Evolutionary conservation across 2,797 vertebrate genomes (phyloP).

Genomic region (Coluber constrictor): DNA sequence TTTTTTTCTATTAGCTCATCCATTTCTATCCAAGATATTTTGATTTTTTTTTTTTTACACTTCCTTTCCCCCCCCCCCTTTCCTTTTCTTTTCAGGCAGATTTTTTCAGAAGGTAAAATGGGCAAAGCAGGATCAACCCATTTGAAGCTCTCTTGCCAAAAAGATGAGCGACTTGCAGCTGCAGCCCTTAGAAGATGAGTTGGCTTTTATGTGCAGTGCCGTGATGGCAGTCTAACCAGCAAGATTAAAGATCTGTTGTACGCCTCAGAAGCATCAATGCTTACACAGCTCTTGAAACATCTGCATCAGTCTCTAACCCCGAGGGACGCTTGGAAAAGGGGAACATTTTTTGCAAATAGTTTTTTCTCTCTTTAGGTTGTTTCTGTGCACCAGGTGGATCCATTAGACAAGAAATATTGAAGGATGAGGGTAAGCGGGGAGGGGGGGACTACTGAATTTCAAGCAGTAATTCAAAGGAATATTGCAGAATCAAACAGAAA

Average conservation of each 20-base stretch:
- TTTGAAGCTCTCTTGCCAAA: background rate
- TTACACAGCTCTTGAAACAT: background rate
- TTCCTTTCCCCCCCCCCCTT: too few species aligned
- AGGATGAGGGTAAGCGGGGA: background rate
- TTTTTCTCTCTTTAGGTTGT: background rate
- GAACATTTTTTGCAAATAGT: background rate
- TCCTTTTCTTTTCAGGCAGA: background rate
- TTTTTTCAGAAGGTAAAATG: background rate
- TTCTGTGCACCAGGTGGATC: constrained; percentile 2
- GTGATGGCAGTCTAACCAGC: background rate
- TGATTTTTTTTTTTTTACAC: background rate
- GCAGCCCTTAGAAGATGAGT: background rate
- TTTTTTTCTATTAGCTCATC: background rate
- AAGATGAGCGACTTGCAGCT: background rate
- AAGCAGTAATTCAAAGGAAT: background rate
- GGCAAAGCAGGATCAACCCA: background rate
- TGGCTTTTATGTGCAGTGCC: background rate
- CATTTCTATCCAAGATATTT: background rate
- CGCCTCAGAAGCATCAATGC: background rate
- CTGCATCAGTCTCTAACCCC: fast-evolving
- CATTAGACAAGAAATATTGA: background rate
- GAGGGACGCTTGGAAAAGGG: background rate
- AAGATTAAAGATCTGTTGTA: background rate
- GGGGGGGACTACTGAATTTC: background rate
- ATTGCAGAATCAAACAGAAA: background rate